Evolutionary conservation across 1,140 invertebrate genomes (phyloP).

Genomic region (Bombus sibiricus): DNA sequence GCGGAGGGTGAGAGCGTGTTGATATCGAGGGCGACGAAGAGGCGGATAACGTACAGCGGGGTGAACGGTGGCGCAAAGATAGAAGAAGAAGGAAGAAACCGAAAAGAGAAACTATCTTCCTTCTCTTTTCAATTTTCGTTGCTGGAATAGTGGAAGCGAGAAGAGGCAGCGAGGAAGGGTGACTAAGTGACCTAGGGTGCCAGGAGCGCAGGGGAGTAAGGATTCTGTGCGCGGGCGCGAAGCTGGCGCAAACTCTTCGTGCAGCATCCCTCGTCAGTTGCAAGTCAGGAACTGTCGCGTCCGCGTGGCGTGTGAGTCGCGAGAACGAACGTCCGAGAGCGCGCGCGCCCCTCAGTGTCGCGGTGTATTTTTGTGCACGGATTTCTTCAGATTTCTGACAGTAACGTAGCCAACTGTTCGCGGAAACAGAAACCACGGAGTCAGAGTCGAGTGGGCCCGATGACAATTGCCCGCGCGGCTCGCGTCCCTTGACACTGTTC

Average conservation of each 20-base stretch:
- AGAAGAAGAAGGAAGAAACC: neutral
- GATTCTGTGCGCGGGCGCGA: constrained; percentile 77
- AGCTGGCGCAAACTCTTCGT: constrained; percentile 79
- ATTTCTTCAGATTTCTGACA: neutral
- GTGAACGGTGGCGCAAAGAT: neutral
- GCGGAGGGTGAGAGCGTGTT: constrained; percentile 14
- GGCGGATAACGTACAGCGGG: neutral
- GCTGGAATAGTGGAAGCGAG: neutral
- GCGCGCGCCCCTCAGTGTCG: neutral
- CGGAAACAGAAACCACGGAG: neutral
- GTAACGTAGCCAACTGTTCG: neutral
- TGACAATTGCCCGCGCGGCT: constrained; percentile 15
- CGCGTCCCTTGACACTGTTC: constrained; percentile 9
- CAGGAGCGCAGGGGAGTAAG: constrained; percentile 62
- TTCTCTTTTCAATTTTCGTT: neutral
- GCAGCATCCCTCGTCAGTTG: constrained; percentile 81
- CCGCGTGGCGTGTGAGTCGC: constrained; percentile 58
- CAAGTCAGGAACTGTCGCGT: constrained; percentile 79
- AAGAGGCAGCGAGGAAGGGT: constrained; percentile 49
- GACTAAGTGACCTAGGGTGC: constrained; percentile 67
- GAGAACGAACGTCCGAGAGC: neutral
- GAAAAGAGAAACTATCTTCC: constrained; percentile 27
- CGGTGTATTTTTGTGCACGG: constrained; percentile 8
- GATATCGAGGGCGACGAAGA: constrained; percentile 19
- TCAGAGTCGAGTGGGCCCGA: neutral